Percentiles rank a stretch among this genome's conserved stretches.
phyloP scores from a whole-genome alignment of 2,113 vertebrate genomes.

The Pollimyrus isidori region DNA sequence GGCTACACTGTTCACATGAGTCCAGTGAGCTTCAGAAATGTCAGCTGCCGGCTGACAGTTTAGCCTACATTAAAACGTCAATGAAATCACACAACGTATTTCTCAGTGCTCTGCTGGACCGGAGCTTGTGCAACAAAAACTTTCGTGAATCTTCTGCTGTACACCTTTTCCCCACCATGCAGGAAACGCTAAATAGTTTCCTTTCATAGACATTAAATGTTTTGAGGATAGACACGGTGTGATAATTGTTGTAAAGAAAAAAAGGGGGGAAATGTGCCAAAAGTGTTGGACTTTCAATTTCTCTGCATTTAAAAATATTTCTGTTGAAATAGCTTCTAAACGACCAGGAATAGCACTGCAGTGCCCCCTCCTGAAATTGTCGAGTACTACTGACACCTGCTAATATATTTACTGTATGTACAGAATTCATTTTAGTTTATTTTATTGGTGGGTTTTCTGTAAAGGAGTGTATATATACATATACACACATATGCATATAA shows the following conservation, averaged over 20 bases:
- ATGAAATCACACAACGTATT: not conserved
- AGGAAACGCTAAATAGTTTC: constrained; percentile 11
- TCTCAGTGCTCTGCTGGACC: not conserved
- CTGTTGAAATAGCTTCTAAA: constrained; percentile 55
- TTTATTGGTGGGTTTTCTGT: constrained; percentile 50
- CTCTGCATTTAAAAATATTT: constrained; percentile 61
- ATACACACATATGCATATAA: constrained; percentile 10
- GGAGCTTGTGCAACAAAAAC: not conserved
- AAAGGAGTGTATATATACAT: constrained; percentile 29
- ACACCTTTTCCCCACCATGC: not conserved
- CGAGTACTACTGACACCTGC: constrained; percentile 62
- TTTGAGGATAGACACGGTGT: constrained; percentile 47
- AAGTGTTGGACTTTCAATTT: constrained; percentile 53
- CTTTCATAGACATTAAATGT: constrained; percentile 55
- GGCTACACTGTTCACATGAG: not conserved
- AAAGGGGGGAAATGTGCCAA: constrained; percentile 63
- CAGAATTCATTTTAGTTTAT: constrained; percentile 36
- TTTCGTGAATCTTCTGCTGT: not conserved
- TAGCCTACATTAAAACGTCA: not conserved
- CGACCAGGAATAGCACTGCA: constrained; percentile 66
- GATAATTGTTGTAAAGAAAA: constrained; percentile 39
- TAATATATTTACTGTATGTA: constrained; percentile 49
- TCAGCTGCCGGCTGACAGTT: not conserved
- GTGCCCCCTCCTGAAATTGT: constrained; percentile 74
- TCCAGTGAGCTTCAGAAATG: not conserved